phyloP scores from a whole-genome alignment of 2,797 vertebrate genomes.

The Sternarchorhynchus goeldii region DNA sequence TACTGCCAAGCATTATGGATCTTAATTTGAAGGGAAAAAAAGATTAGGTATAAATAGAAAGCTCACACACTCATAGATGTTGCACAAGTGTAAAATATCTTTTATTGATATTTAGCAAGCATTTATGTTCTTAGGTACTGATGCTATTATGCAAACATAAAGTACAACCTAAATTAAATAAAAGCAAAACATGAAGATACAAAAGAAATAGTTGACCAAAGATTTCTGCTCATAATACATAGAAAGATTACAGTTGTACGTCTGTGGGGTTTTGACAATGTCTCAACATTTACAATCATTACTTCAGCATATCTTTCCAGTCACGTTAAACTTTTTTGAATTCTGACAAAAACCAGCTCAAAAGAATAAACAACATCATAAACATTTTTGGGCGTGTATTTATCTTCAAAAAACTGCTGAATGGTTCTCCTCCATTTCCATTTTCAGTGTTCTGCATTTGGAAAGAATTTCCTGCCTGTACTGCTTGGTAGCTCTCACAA shows the following conservation, averaged over 20 bases:
- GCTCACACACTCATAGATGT: slow-evolving; percentile 45
- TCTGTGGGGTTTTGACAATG: neutral
- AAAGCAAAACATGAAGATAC: slow-evolving; percentile 8
- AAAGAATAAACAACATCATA: neutral
- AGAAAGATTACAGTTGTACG: slow-evolving; percentile 2
- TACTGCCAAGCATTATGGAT: neutral
- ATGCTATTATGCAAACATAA: slow-evolving; percentile 28
- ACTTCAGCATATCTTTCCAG: slow-evolving; percentile 62
- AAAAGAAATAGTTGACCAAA: slow-evolving; percentile 25
- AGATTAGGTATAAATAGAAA: neutral
- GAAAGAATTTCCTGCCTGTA: neutral
- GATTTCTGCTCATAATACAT: slow-evolving; percentile 19
- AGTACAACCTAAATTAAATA: slow-evolving; percentile 45
- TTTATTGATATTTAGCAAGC: slow-evolving; percentile 79
- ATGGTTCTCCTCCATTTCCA: slow-evolving; percentile 18
- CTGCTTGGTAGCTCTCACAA: slow-evolving; percentile 28
- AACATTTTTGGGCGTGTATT: neutral
- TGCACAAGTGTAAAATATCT: slow-evolving; percentile 74
- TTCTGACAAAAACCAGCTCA: no score
- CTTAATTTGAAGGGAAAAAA: neutral
- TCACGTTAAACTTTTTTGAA: slow-evolving; percentile 53
- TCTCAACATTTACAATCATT: slow-evolving; percentile 58
- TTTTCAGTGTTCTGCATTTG: slow-evolving; percentile 23
- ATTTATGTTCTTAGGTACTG: slow-evolving; percentile 54
- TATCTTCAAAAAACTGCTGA: slow-evolving; percentile 14